Conservation (phyloP, 2,797 vertebrate species). For the Phalanger gymnotis region DNA sequence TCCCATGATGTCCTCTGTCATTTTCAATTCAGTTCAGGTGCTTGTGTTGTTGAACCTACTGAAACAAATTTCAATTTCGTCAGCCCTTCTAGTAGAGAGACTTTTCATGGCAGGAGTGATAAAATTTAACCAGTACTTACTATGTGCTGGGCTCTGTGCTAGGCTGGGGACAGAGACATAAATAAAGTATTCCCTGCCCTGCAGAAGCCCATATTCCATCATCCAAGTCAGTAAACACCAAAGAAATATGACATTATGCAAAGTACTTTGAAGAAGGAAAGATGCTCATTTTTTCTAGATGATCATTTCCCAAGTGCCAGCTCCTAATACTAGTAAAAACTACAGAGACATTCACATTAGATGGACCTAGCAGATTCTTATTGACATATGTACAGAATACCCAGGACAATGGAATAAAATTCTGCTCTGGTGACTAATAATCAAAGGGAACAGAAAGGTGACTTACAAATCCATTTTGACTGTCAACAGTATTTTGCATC, state of each 20-base stretch:
- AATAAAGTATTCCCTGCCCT: neutral
- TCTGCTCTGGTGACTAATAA: neutral
- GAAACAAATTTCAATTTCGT: neutral
- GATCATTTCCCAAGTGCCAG: neutral
- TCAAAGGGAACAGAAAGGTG: neutral
- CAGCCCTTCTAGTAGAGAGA: neutral
- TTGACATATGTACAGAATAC: neutral
- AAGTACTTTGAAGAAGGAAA: neutral
- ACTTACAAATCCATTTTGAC: neutral
- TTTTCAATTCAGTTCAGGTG: neutral
- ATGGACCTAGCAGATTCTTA: neutral
- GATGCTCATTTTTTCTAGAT: neutral
- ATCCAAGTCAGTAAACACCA: neutral
- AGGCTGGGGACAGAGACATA: neutral
- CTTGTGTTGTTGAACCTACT: neutral
- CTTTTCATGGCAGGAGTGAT: neutral
- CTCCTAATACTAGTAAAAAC: neutral
- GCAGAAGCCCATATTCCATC: neutral
- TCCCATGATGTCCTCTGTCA: neutral
- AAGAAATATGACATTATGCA: neutral
- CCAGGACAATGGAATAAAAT: neutral
- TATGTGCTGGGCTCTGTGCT: neutral
- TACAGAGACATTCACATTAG: neutral
- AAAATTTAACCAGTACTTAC: neutral
- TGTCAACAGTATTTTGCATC: neutral